Base-by-base conservation (phyloP, 2,797 vertebrate genomes). In the Lerista edwardsae region DNA sequence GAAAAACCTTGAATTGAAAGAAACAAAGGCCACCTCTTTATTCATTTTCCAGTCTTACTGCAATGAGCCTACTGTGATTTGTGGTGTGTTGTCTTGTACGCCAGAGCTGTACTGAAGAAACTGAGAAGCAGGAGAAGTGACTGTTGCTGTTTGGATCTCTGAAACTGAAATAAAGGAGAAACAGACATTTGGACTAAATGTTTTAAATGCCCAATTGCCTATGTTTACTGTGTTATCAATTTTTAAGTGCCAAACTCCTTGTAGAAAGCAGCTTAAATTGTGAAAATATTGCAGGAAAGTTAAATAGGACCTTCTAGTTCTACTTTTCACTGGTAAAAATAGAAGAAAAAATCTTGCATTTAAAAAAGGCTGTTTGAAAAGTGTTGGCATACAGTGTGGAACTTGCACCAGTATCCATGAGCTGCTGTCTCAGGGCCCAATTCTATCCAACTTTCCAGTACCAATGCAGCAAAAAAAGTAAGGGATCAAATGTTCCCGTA, bases 401-500 rank as follows among this genome's bases (percentile, higher is more conserved):
- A 41, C 84, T 81, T 82, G 44, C 59, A 51, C 55, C 91, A 90
- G 93, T 91, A 79, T 4, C 78, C 64, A 82, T 91, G 91, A 93
- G 87, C 88, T 93, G 91, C 82, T 94, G 86, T 89, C 91, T 93
- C 87, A 91, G 84, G n/a, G n/a, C n/a, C n/a, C n/a, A n/a, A n/a
- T n/a, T n/a, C n/a, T n/a, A n/a, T n/a, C n/a, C n/a, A n/a, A n/a
- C n/a, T n/a, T n/a, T n/a, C n/a, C n/a, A n/a, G n/a, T n/a, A n/a
- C n/a, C n/a, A n/a, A n/a, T n/a, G n/a, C n/a, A n/a, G n/a, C n/a
- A n/a, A n/a, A n/a, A n/a, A n/a, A n/a, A n/a, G n/a, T n/a, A n/a
- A n/a, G n/a, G n/a, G n/a, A n/a, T n/a, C n/a, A n/a, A n/a, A n/a
- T n/a, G n/a, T n/a, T n/a, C n/a, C n/a, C n/a, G n/a, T n/a, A n/a